These are phyloP conservation scores for Leucopternis melanops DNA, from an alignment of 2,113 vertebrate species.

Conservation along the genomic window DNA sequence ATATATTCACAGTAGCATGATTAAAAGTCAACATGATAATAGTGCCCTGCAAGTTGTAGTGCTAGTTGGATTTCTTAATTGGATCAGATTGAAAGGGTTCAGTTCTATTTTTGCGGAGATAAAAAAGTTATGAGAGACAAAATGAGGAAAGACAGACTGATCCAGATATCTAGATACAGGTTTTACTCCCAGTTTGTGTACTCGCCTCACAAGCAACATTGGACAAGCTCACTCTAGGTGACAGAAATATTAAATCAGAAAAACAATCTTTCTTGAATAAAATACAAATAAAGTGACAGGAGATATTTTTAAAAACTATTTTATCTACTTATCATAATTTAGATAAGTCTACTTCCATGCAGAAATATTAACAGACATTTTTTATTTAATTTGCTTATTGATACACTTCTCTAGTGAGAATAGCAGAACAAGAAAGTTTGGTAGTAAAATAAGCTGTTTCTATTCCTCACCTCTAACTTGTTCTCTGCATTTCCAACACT, in stretches of 20 bases:
- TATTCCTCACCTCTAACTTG: not conserved
- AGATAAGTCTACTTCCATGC: not conserved
- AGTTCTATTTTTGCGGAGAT: not conserved
- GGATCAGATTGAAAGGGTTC: not conserved
- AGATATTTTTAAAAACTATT: not conserved
- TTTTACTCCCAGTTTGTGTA: not conserved
- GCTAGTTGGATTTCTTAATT: conserved; percentile 19
- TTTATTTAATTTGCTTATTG: not conserved
- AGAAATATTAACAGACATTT: not conserved
- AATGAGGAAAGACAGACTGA: not conserved
- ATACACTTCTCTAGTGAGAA: not conserved
- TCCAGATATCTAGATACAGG: not conserved
- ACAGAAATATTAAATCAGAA: not conserved
- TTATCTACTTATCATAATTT: not conserved
- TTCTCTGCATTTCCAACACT: not conserved
- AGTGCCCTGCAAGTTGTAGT: not conserved
- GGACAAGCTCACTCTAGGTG: not conserved
- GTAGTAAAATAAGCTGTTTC: not conserved
- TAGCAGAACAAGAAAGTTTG: not conserved
- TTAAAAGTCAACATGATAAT: not conserved
- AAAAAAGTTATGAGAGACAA: not conserved
- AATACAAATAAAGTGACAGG: not conserved
- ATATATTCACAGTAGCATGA: not conserved
- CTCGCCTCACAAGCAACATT: not conserved
- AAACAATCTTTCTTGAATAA: not conserved